Evolutionary conservation across 2,888 invertebrate genomes (phyloP).

Genomic region (Acronicta alni): DNA sequence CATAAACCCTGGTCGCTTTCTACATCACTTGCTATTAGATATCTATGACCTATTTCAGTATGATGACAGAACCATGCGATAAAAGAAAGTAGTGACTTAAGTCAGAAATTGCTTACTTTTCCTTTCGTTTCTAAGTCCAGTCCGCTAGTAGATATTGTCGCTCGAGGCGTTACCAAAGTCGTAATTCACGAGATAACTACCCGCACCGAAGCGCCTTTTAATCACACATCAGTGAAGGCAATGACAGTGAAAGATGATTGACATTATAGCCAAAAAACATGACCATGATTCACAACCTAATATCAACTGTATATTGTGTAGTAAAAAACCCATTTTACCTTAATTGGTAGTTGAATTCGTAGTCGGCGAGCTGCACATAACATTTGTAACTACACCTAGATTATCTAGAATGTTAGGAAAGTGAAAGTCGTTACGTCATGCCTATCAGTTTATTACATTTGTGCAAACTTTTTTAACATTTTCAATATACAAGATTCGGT

Average conservation of each 20-base stretch:
- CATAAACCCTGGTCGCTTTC: too few species aligned
- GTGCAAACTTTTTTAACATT: not conserved
- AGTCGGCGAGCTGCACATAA: conserved; percentile 38
- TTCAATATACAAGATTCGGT: conserved; percentile 24
- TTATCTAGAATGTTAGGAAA: conserved; percentile 62
- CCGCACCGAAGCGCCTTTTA: conserved; percentile 30
- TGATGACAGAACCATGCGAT: not conserved
- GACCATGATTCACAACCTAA: conserved; percentile 28
- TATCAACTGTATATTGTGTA: conserved; percentile 28
- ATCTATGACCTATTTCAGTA: not conserved
- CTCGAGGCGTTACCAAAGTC: conserved; percentile 4
- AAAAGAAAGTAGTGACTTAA: not conserved
- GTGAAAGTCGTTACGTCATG: conserved; percentile 64
- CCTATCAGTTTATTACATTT: conserved; percentile 42
- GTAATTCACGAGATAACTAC: conserved; percentile 31
- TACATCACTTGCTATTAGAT: too few species aligned
- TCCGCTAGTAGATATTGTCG: conserved; percentile 1
- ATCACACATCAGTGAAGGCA: conserved; percentile 27
- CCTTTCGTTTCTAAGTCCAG: not conserved
- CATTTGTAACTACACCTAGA: conserved; percentile 54
- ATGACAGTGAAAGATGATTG: conserved; percentile 45
- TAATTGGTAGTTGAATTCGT: conserved; percentile 7
- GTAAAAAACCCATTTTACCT: conserved; percentile 14
- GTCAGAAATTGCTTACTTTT: conserved; percentile 7
- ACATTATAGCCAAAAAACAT: conserved; percentile 18